Conservation (phyloP, 2,797 vertebrate species). For the Coranthus polyacanthus region DNA sequence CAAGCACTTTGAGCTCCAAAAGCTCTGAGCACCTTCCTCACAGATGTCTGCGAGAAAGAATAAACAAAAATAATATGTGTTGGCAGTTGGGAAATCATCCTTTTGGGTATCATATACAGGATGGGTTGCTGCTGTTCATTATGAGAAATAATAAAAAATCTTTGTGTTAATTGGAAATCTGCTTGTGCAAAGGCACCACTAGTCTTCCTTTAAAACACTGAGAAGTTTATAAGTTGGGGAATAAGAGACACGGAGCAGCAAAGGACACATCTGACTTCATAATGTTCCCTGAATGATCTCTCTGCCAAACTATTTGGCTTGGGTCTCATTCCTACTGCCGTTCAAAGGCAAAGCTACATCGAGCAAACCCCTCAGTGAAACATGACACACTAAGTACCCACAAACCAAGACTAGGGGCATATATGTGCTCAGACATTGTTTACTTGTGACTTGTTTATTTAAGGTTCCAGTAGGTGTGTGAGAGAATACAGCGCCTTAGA, state of each 20-base stretch:
- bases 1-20: conserved; percentile 71
- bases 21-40: conserved; percentile 71
- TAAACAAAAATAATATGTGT: conserved; percentile 64
- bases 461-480: conserved; percentile 37
- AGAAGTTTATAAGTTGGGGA: conserved; percentile 49
- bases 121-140: conserved; percentile 20
- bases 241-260: conserved; percentile 48
- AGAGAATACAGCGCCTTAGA: conserved; percentile 47
- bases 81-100: conserved; percentile 59
- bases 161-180: conserved; percentile 26
- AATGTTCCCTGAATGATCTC: conserved; percentile 77
- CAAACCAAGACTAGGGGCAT: conserved; percentile 43
- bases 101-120: conserved; percentile 14
- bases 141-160: conserved; percentile 23
- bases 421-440: conserved; percentile 45
- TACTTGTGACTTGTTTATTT: conserved; percentile 54
- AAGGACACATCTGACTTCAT: conserved; percentile 80
- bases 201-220: conserved; percentile 21
- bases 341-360: conserved; percentile 66
- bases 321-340: conserved; percentile 59
- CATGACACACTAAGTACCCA: conserved; percentile 65
- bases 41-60: conserved; percentile 77
- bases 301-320: conserved; percentile 79
- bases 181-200: conserved; percentile 23
- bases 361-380: conserved; percentile 70